phyloP scores from a whole-genome alignment of 2,113 vertebrate species.

The Larimichthys crocea region DNA sequence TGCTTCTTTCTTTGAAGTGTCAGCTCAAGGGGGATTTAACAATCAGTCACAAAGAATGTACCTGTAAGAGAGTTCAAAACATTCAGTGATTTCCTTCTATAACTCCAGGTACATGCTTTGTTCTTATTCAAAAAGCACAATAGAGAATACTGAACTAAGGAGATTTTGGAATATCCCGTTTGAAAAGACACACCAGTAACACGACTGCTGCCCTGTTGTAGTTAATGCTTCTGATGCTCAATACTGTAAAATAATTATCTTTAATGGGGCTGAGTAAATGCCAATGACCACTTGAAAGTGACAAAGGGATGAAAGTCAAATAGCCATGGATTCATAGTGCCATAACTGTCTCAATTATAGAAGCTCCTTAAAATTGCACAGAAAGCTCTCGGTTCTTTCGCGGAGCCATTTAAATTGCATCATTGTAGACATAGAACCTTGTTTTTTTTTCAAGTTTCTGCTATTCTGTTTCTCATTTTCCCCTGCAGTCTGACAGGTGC shows the following conservation, averaged over 20 bases:
- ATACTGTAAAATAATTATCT: conserved; percentile 50
- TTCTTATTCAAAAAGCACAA: not conserved
- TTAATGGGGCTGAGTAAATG: conserved; percentile 48
- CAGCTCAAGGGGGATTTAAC: conserved; percentile 20
- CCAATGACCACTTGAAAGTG: conserved; percentile 38
- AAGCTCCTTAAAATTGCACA: not conserved
- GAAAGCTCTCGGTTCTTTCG: conserved; percentile 2
- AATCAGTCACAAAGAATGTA: conserved; percentile 2
- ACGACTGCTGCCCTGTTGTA: conserved; percentile 16
- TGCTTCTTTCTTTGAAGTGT: conserved; percentile 38
- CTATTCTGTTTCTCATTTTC: conserved; percentile 18
- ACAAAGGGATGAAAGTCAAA: conserved; percentile 45
- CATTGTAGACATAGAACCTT: conserved; percentile 5
- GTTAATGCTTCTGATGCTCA: conserved; percentile 38
- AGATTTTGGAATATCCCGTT: conserved; percentile 27
- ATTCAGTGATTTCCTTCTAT: not conserved
- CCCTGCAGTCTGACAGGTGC: conserved; percentile 1
- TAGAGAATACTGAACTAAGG: conserved; percentile 23
- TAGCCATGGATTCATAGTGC: not conserved
- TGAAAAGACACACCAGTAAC: conserved; percentile 42
- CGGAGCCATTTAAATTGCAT: conserved; percentile 28
- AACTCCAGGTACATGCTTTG: not conserved
- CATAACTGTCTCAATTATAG: conserved; percentile 39
- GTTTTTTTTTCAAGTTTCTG: conserved; percentile 19
- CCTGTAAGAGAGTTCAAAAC: conserved; percentile 16